Conservation (phyloP, 53 echinoderm and acorn worm genomes). For the Echinometra lucunter region DNA sequence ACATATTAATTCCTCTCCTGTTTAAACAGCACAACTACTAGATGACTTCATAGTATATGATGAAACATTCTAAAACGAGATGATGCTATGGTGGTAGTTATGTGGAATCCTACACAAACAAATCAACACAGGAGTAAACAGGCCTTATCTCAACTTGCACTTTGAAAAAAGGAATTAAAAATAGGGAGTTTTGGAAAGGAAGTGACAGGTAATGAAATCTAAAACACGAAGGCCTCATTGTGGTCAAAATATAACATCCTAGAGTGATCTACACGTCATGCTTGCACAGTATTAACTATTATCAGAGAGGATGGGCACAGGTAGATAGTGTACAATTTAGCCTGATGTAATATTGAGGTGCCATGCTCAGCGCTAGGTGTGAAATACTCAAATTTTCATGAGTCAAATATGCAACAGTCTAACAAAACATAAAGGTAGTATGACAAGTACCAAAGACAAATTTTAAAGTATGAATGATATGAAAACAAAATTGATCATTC, state of each 20-base stretch:
- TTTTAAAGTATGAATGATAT: background rate
- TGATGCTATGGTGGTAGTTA: background rate
- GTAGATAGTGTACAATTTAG: background rate
- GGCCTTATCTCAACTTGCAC: constrained; percentile 16
- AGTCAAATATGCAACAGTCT: background rate
- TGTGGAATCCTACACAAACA: background rate
- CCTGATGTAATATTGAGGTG: background rate
- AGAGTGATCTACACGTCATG: background rate
- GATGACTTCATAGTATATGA: background rate
- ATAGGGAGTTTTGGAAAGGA: constrained; percentile 50
- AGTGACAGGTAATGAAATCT: constrained; percentile 35
- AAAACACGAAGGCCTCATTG: background rate
- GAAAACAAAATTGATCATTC: background rate
- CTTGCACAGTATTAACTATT: background rate
- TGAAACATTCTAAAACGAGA: background rate
- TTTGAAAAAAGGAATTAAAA: constrained; percentile 24
- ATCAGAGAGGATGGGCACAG: background rate
- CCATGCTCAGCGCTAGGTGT: background rate
- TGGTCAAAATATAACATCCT: constrained; percentile 49
- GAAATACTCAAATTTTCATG: background rate
- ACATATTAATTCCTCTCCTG: constrained; percentile 34
- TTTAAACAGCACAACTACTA: background rate
- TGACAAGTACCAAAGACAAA: background rate
- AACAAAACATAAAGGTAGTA: background rate
- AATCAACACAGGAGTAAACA: background rate